phyloP scores from a whole-genome alignment of 2,888 invertebrate species.

The Netelia inedita region DNA sequence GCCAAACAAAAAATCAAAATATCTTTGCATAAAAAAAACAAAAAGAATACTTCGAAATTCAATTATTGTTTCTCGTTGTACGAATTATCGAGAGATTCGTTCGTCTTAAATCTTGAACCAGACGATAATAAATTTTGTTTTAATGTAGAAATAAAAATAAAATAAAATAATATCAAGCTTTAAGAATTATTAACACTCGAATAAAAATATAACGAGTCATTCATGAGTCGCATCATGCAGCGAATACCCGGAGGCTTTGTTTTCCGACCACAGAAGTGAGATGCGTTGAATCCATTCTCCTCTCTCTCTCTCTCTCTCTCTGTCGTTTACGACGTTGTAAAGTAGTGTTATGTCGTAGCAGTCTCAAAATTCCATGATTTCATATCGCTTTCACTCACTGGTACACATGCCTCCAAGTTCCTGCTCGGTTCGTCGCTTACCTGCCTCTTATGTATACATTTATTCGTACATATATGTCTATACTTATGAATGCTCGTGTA shows the following conservation, averaged over 20 bases:
- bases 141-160: too few relatives aligned
- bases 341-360: neutral
- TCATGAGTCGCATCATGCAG: neutral
- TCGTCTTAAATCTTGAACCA: too few relatives aligned
- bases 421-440: slow-evolving; percentile 5
- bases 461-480: neutral
- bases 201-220: neutral
- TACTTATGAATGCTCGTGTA: neutral
- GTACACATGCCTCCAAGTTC: slow-evolving; percentile 32
- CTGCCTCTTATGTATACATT: slow-evolving; percentile 7
- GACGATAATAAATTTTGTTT: too few relatives aligned
- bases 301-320: neutral
- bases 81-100: too few relatives aligned
- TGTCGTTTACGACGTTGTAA: slow-evolving; percentile 15
- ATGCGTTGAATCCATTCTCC: neutral
- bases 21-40: neutral
- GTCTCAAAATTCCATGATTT: slow-evolving; percentile 56
- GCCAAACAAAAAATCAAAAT: neutral
- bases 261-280: neutral
- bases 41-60: neutral
- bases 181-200: too few relatives aligned
- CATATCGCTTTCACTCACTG: slow-evolving; percentile 53
- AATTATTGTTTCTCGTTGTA: neutral
- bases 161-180: too few relatives aligned
- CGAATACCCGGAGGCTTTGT: neutral